These are phyloP conservation scores for Tinamus guttatus DNA, from an alignment of 2,113 vertebrate species.

Conservation along the genomic window DNA sequence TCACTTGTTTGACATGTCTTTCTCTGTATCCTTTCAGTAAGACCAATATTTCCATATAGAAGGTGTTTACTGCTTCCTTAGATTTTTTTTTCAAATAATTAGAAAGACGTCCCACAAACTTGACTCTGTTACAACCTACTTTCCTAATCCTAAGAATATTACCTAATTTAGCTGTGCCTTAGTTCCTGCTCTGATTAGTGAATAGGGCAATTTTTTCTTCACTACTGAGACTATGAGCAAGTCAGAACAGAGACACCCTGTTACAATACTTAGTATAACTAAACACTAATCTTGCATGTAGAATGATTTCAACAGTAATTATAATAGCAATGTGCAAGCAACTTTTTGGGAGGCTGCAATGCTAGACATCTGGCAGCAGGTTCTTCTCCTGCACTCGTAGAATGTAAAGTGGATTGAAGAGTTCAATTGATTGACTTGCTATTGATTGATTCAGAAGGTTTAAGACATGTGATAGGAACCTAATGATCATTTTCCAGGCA, in stretches of 20 bases:
- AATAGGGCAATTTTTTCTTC: neutral
- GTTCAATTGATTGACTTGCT: neutral
- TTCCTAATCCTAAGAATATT: neutral
- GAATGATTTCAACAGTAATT: neutral
- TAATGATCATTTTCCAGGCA: conserved; percentile 26
- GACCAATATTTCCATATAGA: neutral
- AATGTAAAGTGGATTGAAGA: neutral
- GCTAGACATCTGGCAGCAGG: neutral
- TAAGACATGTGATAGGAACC: conserved; percentile 37
- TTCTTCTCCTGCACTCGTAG: neutral
- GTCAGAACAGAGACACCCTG: neutral
- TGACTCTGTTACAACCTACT: neutral
- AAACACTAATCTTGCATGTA: neutral
- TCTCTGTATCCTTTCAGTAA: accelerated
- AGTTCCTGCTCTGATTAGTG: neutral
- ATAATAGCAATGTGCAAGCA: conserved; percentile 28
- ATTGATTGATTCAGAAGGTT: neutral
- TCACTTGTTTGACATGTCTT: neutral
- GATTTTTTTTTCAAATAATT: neutral
- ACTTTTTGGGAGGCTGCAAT: neutral
- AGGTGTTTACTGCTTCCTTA: neutral
- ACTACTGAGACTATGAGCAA: neutral
- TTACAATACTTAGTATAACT: neutral
- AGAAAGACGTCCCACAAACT: neutral
- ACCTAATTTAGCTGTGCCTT: neutral